Percentiles rank a stretch among this genome's conserved stretches.
Evolutionary conservation across 2,797 vertebrate species (phyloP).

Genomic region (Pseudotriccus pelzelni): DNA sequence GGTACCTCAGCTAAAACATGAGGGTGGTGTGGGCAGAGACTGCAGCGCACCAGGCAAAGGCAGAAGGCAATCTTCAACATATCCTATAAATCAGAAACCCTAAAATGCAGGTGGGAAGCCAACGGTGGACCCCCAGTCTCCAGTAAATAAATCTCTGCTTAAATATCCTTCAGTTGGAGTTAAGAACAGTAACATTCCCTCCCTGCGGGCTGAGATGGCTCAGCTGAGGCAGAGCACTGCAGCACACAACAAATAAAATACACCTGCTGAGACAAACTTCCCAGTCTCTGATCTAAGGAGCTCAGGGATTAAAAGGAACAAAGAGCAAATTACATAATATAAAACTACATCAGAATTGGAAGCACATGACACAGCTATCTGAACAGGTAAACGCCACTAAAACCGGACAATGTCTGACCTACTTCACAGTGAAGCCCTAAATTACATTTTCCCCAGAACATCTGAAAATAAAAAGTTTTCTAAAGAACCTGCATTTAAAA

Average conservation of each 20-base stretch:
- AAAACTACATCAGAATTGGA: neutral
- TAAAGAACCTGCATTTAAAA: neutral
- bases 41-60: neutral
- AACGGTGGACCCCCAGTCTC: neutral
- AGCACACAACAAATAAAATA: neutral
- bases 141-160: neutral
- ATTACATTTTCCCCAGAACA: neutral
- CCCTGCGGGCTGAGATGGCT: neutral
- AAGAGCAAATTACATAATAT: neutral
- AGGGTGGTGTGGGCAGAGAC: neutral
- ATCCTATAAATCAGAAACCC: neutral
- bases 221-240: neutral
- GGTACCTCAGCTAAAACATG: neutral
- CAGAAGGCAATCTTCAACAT: neutral
- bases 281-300: neutral
- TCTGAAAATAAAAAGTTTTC: neutral
- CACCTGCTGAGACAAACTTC: neutral
- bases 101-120: neutral
- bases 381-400: neutral
- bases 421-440: neutral
- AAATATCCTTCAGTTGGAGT: neutral
- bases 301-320: neutral
- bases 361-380: neutral
- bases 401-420: neutral
- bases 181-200: neutral